Evolutionary conservation across 2,888 invertebrate species (phyloP), one percentile per base, ranked within the genome.

Genomic region (Phaonia tiefii): DNA sequence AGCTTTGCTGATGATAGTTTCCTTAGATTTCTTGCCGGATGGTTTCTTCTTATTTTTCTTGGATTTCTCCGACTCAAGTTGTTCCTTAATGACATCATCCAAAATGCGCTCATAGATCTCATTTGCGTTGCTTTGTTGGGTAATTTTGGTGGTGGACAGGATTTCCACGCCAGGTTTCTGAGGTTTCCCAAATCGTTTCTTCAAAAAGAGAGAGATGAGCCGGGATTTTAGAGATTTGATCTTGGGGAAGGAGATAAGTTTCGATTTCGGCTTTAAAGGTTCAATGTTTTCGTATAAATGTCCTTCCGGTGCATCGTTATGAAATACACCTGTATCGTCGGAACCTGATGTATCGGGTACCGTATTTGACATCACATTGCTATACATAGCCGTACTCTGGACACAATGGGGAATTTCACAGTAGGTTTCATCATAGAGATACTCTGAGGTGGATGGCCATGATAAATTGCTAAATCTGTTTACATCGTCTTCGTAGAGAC

Each of bases 221-320:
- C 63, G 63, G 3, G 42, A 22, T 63, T 63, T 63, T 11, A 63
- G 17, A 0, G 63, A 42, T 22, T 63, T 63, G 8, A 20, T 22
- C 22, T 63, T 63, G 39, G 63, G 42, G 10, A 39, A 22, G 2
- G 63, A 63, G 8, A 22, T 22, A 0, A 22, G 39, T 13, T 63
- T 63, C 20, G 63, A 42, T 10, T n/a, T 8, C 0, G 22, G 63
- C 2, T 13, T 1, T 22, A 42, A 11, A 0, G 63, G 42, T 22
- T 17, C 17, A 42, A 63, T 63, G 63, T 63, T 63, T 22, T 63
- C 63, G 22, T 63, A 63, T 4, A 63, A 11, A 42, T 63, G 63
- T 20, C 22, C 13, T 2, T 15, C 49, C 10, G 49, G 10, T 11
- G 22, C 25, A 25, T 39, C 22, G n/a, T 3, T 63, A 20, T 17